Percentiles rank a stretch among this genome's conserved stretches.
Evolutionary conservation across 2,888 invertebrate species (phyloP).

Genomic region (Hedychridium roseum): DNA sequence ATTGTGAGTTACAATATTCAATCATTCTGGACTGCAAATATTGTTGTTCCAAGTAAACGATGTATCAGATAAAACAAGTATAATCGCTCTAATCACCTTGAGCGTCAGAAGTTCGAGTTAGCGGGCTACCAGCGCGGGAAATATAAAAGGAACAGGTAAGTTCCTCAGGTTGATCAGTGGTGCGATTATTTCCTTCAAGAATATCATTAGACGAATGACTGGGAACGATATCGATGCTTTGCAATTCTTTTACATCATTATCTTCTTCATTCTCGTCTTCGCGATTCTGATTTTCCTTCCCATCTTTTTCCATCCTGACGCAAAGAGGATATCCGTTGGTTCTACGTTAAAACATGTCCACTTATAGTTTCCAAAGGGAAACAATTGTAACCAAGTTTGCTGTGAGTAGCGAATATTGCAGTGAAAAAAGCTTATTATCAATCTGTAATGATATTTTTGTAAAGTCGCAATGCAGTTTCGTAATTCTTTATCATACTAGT

Average conservation of each 20-base stretch:
- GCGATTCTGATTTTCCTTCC: conserved; percentile 8
- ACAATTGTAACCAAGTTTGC: too few relatives aligned
- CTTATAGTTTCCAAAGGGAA: too few relatives aligned
- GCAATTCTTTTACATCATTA: conserved; percentile 7
- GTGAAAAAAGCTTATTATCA: too few relatives aligned
- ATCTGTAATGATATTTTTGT: too few relatives aligned
- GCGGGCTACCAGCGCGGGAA: conserved; percentile 44
- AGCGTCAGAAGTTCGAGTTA: conserved; percentile 32
- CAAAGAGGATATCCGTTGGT: too few relatives aligned
- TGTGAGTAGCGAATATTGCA: too few relatives aligned
- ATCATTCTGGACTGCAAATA: too few relatives aligned
- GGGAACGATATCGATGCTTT: background rate
- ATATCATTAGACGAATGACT: background rate
- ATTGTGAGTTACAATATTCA: too few relatives aligned
- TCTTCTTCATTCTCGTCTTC: conserved; percentile 8
- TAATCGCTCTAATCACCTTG: conserved; percentile 20
- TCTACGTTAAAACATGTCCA: too few relatives aligned
- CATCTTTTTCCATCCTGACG: conserved; percentile 42
- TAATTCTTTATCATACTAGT: too few relatives aligned
- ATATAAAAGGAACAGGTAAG: conserved; percentile 52
- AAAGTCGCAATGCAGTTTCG: too few relatives aligned
- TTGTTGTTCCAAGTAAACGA: too few relatives aligned
- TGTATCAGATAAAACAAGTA: background rate
- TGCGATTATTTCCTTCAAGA: background rate
- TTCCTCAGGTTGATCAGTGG: conserved; percentile 24